These are phyloP conservation scores for Idaea straminata DNA, from an alignment of 2,888 invertebrate species.

Conservation along the genomic window DNA sequence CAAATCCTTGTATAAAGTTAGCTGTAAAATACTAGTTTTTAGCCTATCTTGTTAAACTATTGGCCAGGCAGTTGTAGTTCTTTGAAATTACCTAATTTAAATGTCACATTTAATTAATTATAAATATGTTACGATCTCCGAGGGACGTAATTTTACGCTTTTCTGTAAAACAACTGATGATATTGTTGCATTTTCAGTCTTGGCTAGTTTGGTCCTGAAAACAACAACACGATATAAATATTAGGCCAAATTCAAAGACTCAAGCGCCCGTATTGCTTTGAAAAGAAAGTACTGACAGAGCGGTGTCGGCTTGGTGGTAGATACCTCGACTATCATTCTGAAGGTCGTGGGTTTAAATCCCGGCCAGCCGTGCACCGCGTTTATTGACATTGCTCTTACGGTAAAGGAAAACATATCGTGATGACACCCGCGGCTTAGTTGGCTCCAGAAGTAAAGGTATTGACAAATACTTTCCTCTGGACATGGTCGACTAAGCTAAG, in stretches of 20 bases:
- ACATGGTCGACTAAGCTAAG: too few species aligned
- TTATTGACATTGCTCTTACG: too few species aligned
- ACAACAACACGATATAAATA: constrained; percentile 15
- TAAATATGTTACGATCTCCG: constrained; percentile 41
- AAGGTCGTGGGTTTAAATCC: too few species aligned
- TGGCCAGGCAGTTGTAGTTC: neutral
- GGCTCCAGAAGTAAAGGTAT: too few species aligned
- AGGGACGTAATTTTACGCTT: constrained; percentile 38
- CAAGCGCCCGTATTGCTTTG: neutral
- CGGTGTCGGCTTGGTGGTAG: too few species aligned
- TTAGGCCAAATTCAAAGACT: too few species aligned
- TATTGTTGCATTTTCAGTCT: constrained; percentile 72
- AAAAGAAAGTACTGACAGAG: neutral
- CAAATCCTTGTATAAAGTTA: neutral
- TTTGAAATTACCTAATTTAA: constrained; percentile 23
- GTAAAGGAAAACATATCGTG: too few species aligned
- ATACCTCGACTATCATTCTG: too few species aligned
- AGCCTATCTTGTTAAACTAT: neutral
- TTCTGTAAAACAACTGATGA: constrained; percentile 45
- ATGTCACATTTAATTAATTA: constrained; percentile 51
- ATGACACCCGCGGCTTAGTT: too few species aligned
- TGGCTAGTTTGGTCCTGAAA: constrained; percentile 63
- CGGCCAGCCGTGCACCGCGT: too few species aligned
- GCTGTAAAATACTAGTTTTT: neutral
- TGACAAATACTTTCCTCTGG: too few species aligned